phyloP scores from a whole-genome alignment of 35 echinoderm and acorn worm species.

The Apostichopus japonicus region DNA sequence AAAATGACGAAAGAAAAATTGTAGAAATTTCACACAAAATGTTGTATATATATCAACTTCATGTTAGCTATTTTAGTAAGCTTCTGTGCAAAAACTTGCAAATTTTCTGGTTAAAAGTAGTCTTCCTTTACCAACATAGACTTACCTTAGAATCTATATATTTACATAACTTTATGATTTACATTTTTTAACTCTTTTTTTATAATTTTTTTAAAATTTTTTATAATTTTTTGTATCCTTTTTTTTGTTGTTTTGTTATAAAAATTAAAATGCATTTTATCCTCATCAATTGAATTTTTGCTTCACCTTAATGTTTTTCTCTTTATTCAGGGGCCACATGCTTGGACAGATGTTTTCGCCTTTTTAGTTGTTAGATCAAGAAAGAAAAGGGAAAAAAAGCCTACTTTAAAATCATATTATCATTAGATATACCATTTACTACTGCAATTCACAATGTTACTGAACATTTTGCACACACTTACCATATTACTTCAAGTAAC shows the following conservation, averaged over 20 bases:
- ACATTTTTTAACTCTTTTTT: not conserved
- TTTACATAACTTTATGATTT: not conserved
- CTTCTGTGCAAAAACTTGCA: conserved; percentile 24
- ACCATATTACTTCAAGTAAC: not conserved
- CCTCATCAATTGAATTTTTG: not conserved
- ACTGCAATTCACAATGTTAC: not conserved
- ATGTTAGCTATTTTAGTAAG: conserved; percentile 27
- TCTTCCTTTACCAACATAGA: conserved; percentile 10
- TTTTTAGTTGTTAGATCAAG: not conserved
- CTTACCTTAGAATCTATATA: not conserved
- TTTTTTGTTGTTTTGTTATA: too few relatives aligned
- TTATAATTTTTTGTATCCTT: too few relatives aligned
- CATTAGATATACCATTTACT: too few relatives aligned
- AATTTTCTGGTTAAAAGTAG: conserved; percentile 31
- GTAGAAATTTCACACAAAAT: conserved; percentile 29
- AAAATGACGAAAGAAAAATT: conserved; percentile 26
- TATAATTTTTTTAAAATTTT: not conserved
- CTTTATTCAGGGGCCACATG: conserved; percentile 28
- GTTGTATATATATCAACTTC: conserved; percentile 1
- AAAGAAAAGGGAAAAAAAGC: not conserved
- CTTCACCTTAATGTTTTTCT: conserved; percentile 11
- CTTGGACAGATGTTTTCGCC: conserved; percentile 32
- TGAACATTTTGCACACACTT: not conserved
- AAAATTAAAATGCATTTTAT: not conserved
- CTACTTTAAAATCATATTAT: too few relatives aligned